Percentiles rank a stretch among this genome's conserved stretches.
These are phyloP conservation scores for Norana najaformis DNA, from an alignment of 2,888 invertebrate species.

Conservation along the genomic window DNA sequence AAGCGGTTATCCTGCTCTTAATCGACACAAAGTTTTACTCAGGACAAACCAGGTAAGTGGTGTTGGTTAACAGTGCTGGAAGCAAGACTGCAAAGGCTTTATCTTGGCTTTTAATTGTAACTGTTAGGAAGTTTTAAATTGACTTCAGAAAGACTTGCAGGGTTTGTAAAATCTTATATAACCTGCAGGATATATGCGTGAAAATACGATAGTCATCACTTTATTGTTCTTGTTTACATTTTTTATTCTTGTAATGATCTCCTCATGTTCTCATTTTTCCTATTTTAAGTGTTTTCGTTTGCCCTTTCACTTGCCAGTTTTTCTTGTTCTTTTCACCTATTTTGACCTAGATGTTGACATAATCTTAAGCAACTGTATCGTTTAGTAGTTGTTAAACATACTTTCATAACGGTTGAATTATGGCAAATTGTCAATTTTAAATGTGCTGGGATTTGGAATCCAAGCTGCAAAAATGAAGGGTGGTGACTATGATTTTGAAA, in stretches of 20 bases:
- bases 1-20: slow-evolving; percentile 26
- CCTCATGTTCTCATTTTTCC: too few relatives aligned
- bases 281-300: too few relatives aligned
- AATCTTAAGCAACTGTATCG: not conserved
- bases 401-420: not conserved
- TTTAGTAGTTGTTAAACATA: too few relatives aligned
- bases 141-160: too few relatives aligned
- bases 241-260: too few relatives aligned
- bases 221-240: too few relatives aligned
- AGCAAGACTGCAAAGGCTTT: not conserved
- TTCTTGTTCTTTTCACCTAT: too few relatives aligned
- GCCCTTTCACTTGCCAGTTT: too few relatives aligned
- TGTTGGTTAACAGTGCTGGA: too few relatives aligned
- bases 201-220: too few relatives aligned
- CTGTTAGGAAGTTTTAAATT: not conserved
- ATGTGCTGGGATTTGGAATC: not conserved
- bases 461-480: not conserved
- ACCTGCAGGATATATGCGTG: too few relatives aligned
- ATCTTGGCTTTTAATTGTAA: not conserved
- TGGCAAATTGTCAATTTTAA: not conserved
- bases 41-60: slow-evolving; percentile 16
- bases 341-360: not conserved
- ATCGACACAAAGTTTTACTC: slow-evolving; percentile 16
- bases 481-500: not conserved
- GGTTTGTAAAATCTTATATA: too few relatives aligned